Base-by-base conservation (phyloP, 2,797 vertebrate genomes). In the Kryptolebias ocellatus region DNA sequence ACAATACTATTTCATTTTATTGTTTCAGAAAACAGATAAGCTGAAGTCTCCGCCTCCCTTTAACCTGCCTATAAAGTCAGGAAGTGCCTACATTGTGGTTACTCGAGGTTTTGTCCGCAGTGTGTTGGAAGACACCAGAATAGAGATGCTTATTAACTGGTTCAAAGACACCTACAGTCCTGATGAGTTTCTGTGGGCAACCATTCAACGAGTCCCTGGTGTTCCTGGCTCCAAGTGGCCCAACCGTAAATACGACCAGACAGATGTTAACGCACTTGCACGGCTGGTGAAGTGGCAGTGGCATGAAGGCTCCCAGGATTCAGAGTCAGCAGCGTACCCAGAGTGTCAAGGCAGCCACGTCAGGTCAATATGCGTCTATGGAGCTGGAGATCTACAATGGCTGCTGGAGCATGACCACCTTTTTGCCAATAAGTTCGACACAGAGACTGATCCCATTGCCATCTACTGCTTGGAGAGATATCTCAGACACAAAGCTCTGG, bases 351-450 rank as follows among this genome's bases (percentile, higher is more conserved):
- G 96, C 1, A 53, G 73, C 31, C 95, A 97, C 0, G 52, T 96
- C 29, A 94, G 95, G 16, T 67, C 70, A 0, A 79, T 97, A 52
- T 98, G 96, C 53, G 84, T 98, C 16, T 97, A 96, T 7, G 96
- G 96, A 5, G 91, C 67, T 0, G 96, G 96, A 16, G 97, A 98
- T 80, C 85, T 98, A 78, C 89, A 84, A 20, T 96, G 95, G 95
- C 85, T 98, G 65, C 42, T 96, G n/a, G 67, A 70, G n/a, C 92
- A 94, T 10, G 95, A 94, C 64, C 96, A 98, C 69, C 87, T 98
- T 16, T 98, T 97, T 87, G 96, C 95, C 70, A 98, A 97, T 64
- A 98, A 98, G 83, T 97, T 98, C 79, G 96, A 98, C 60, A 56
- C 60, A 0, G 91, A 95, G 4, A 74, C 81, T 0, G 95, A 97